Percentiles rank a stretch among this genome's conserved stretches.
Conservation (phyloP, 2,888 invertebrate species). For the Lithosia quadra region DNA sequence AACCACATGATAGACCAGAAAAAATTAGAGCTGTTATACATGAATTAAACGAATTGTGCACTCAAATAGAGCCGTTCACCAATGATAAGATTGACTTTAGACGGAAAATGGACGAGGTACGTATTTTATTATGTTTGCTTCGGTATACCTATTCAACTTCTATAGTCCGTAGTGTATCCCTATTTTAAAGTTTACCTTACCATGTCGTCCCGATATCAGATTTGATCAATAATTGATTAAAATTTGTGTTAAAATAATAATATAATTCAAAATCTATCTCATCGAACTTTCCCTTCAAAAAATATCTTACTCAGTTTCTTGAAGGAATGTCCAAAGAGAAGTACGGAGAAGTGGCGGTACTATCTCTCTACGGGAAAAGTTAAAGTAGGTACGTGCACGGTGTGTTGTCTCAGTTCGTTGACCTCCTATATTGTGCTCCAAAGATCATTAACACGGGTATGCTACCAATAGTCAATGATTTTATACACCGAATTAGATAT, state of each 20-base stretch:
- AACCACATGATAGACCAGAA: slow-evolving; percentile 38
- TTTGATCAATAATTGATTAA: not conserved
- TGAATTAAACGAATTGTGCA: slow-evolving; percentile 65
- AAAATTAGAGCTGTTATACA: slow-evolving; percentile 50
- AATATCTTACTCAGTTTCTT: too few relatives aligned
- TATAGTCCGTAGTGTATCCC: not conserved
- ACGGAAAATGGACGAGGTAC: slow-evolving; percentile 63
- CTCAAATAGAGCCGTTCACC: slow-evolving; percentile 63
- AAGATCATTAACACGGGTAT: too few relatives aligned
- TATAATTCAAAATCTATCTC: not conserved
- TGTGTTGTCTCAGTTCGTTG: too few relatives aligned
- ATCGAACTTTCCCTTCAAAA: too few relatives aligned
- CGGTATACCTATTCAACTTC: not conserved
- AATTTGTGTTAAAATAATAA: not conserved
- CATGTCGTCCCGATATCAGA: not conserved
- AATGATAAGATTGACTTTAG: slow-evolving; percentile 58
- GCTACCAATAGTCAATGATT: too few relatives aligned
- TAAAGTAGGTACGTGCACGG: too few relatives aligned
- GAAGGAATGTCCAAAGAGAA: too few relatives aligned
- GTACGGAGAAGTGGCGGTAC: too few relatives aligned
- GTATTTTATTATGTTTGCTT: not conserved
- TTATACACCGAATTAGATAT: too few relatives aligned
- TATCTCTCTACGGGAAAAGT: too few relatives aligned
- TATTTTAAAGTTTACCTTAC: not conserved
- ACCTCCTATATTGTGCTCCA: too few relatives aligned